Percentiles rank a stretch among this genome's conserved stretches.
These are phyloP conservation scores for Pandemis heparana DNA, from an alignment of 2,888 invertebrate genomes.

Conservation along the genomic window DNA sequence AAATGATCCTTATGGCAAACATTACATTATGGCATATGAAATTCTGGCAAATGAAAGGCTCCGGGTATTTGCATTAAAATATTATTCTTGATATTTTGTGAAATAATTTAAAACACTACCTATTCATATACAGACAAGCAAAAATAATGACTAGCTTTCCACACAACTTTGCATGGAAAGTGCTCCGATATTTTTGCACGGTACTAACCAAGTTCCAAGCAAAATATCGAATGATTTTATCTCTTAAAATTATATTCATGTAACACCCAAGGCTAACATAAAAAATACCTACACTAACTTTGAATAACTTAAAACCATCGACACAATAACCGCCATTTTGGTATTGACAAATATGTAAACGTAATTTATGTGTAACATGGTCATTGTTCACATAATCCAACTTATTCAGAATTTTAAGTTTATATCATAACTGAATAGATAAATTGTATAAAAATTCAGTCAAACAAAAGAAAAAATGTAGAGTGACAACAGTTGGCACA, in stretches of 20 bases:
- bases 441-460: neutral
- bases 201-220: neutral
- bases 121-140: too few species aligned
- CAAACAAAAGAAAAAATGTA: neutral
- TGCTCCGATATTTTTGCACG: too few species aligned
- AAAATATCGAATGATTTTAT: neutral
- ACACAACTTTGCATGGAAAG: too few species aligned
- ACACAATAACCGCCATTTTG: conserved; percentile 3
- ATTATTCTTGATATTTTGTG: too few species aligned
- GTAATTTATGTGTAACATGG: neutral
- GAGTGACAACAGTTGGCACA: neutral
- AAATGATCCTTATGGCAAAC: too few species aligned
- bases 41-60: too few species aligned
- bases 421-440: conserved; percentile 8
- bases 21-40: too few species aligned
- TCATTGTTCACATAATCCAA: conserved; percentile 4
- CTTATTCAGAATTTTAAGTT: conserved; percentile 2
- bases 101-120: too few species aligned
- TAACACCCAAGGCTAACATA: neutral
- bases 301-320: conserved; percentile 6
- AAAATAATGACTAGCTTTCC: too few species aligned
- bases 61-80: too few species aligned
- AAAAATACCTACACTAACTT: neutral
- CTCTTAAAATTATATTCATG: too few species aligned
- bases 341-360: conserved; percentile 4